Base-by-base conservation (phyloP, 2,113 vertebrate species). In the Limanda limanda region DNA sequence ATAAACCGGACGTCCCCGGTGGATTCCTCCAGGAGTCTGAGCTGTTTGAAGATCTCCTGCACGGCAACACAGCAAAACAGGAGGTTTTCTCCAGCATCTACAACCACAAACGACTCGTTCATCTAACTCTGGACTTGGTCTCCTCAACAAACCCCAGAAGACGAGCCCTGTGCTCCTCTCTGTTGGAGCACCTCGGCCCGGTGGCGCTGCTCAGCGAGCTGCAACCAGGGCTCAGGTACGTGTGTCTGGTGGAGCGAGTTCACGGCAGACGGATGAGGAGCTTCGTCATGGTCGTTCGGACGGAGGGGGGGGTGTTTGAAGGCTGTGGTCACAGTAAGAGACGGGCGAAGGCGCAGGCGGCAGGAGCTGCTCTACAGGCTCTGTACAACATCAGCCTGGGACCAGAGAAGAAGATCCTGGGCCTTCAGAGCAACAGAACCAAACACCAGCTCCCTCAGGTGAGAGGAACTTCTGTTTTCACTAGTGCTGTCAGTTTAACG, bases 321-420 rank as follows among this genome's bases (percentile, higher is more conserved):
- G 98, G 98, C 68, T 96, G 95, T 0, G 96, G 96, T 62, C 95
- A 93, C 71, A 99, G 96, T 88, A 98, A 98, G 91, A 96, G 97
- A 86, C 87, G 95, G 89, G 98, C 98, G 40, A 98, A 97, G 88
- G 94, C 94, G 14, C 95, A 94, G 84, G 97, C 96, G 0, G 98
- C 98, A 0, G 95, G 95, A 63, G 95, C 95, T 0, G 98, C 96
- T 0, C 91, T 99, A 2, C 95, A 95, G 84, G 93, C 93, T 3
- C 93, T 99, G 71, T 97, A 96, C 90, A 93, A 94, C 88, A 93
- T 97, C 0, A 68, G 66, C 45, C 71, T 86, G 61, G 83, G 67
- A 45, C 79, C 82, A 2, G 76, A 86, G 12, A 86, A 58, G 69
- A 88, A 20, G 47, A 0, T 82, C 4, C 4, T 31, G 42, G 71